Base-by-base conservation (phyloP, 2,797 vertebrate genomes). In the Pyrocephalus nanus region DNA sequence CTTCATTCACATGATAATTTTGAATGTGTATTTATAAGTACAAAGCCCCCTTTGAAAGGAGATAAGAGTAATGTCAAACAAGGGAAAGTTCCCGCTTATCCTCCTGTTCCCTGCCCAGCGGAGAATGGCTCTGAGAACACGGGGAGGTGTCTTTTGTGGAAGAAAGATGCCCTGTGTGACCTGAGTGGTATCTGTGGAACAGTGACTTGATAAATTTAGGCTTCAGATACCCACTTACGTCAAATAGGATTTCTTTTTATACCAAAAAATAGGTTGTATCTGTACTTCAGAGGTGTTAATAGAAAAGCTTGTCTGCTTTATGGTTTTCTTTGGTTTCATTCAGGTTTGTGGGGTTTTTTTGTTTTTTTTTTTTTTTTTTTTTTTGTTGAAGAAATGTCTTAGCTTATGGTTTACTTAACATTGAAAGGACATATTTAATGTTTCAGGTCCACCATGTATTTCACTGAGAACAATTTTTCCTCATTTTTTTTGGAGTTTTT, bases 11-110 rank as follows among this genome's bases (percentile, higher is more conserved):
- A 34, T 74, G 84, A 14, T 76, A 67, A 79, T 94, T 92, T 43
- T 29, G 48, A 48, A 45, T 62, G 60, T 85, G 84, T 93, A 92
- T 96, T 94, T 96, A 36, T 80, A 91, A 91, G 91, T 88, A 83
- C 89, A 93, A 90, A 93, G 67, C 16, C 26, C 9, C 14, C 67
- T 96, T 85, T 82, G 74, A 94, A 67, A 64, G 32, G 48, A 85
- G 81, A 50, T 92, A 73, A 92, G 81, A 91, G 53, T 53, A 25
- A 38, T 76, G 48, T 88, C 90, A 81, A 69, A 86, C 58, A 88
- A 91, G 12, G 6, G 47, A 74, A 94, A 40, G 43, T 47, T 91
- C 43, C 32, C n/a, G 2, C 66, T 93, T 90, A 11, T 65, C 6
- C 69, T 57, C n/a, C 70, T 90, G 78, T 21, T 84, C 14, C 43